Conservation (phyloP, 2,113 vertebrate species). For the Delphinapterus leucas region DNA sequence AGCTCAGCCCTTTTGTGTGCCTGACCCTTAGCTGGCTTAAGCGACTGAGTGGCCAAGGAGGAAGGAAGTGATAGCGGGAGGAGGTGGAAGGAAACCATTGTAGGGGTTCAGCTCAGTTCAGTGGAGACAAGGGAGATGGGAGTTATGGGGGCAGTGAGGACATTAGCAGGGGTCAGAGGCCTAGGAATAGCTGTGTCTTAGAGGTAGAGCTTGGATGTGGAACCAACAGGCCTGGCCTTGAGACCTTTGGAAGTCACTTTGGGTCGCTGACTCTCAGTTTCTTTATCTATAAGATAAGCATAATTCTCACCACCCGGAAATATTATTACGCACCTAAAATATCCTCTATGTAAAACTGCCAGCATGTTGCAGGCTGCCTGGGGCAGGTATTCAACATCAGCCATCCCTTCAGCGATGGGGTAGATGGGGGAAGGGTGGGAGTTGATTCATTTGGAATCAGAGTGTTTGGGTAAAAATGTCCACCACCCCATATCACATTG, state of each 20-base stretch:
- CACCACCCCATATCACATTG: fast-evolving
- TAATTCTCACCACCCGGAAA: neutral
- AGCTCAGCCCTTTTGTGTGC: neutral
- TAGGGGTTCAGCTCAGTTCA: neutral
- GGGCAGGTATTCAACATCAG: too few species aligned
- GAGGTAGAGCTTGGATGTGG: neutral
- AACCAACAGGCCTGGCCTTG: neutral
- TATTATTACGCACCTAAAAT: fast-evolving
- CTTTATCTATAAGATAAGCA: neutral
- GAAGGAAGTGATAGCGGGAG: neutral
- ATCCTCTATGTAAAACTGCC: fast-evolving
- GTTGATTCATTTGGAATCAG: neutral
- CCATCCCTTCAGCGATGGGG: neutral
- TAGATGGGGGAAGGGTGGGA: fast-evolving
- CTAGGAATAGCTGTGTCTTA: neutral
- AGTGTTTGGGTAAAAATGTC: neutral
- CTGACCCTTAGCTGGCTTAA: neutral
- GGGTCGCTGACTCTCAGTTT: neutral
- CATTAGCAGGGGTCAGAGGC: too few species aligned
- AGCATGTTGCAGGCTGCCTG: too few species aligned
- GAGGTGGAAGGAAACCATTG: neutral
- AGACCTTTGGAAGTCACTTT: neutral
- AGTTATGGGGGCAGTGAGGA: neutral
- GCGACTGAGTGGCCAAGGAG: neutral
- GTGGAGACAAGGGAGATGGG: neutral